Percentiles rank a stretch among this genome's conserved stretches.
Evolutionary conservation across 2,797 vertebrate species (phyloP).

Genomic region (Pogonophryne albipinna): DNA sequence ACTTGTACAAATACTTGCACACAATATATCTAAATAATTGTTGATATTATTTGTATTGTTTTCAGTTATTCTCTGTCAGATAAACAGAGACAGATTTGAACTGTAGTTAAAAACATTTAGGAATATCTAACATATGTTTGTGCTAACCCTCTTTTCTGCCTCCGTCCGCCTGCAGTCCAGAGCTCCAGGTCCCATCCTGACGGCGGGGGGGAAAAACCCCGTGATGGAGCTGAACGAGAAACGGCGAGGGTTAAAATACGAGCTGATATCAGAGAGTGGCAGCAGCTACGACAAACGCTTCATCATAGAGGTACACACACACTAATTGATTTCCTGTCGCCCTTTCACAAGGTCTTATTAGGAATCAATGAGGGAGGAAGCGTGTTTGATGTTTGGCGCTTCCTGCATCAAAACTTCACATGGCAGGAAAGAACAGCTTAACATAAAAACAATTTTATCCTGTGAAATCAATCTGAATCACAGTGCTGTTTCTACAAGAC

Average conservation of each 20-base stretch:
- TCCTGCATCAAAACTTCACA: slow-evolving; percentile 41
- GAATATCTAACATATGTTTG: too few species aligned
- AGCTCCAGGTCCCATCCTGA: slow-evolving; percentile 94
- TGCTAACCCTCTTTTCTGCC: not conserved
- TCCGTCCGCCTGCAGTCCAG: slow-evolving; percentile 81
- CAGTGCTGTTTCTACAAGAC: too few species aligned
- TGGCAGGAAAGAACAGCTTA: not conserved
- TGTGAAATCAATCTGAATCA: slow-evolving; percentile 5
- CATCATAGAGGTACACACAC: slow-evolving; percentile 89
- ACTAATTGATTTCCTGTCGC: slow-evolving; percentile 26
- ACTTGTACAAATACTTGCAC: too few species aligned
- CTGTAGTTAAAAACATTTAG: not conserved
- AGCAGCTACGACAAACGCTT: slow-evolving; percentile 95
- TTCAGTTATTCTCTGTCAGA: too few species aligned
- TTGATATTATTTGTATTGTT: too few species aligned
- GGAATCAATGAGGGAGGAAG: slow-evolving; percentile 37
- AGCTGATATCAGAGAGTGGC: slow-evolving; percentile 93
- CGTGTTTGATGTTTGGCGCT: slow-evolving; percentile 37
- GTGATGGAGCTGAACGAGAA: slow-evolving; percentile 98
- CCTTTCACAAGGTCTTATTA: slow-evolving; percentile 30
- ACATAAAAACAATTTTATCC: slow-evolving; percentile 1
- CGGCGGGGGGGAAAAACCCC: slow-evolving; percentile 94
- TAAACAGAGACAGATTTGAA: too few species aligned
- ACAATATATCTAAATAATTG: too few species aligned
- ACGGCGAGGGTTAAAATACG: slow-evolving; percentile 93